These are phyloP conservation scores for Oligia strigilis DNA, from an alignment of 2,888 invertebrate species.

Conservation along the genomic window DNA sequence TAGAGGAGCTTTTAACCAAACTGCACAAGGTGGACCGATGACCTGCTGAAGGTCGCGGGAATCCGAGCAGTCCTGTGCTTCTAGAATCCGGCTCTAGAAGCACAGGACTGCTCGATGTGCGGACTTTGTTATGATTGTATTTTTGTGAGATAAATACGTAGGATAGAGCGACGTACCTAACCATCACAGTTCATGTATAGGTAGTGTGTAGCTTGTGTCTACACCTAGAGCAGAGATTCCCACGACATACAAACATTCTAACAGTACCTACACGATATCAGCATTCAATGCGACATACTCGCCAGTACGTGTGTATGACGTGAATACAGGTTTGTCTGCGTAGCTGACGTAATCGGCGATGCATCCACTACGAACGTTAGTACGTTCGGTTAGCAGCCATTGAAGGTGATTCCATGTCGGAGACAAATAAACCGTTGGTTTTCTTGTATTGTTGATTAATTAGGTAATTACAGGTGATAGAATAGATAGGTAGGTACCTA, in stretches of 20 bases:
- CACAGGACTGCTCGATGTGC: background rate
- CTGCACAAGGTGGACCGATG: background rate
- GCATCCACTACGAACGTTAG: constrained; percentile 5
- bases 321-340: constrained; percentile 43
- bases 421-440: constrained; percentile 21
- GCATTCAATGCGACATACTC: constrained; percentile 55
- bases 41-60: background rate
- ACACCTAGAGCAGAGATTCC: constrained; percentile 27
- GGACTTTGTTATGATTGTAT: background rate
- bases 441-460: constrained; percentile 12
- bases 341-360: constrained; percentile 49
- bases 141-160: background rate
- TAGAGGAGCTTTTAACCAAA: background rate
- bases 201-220: background rate
- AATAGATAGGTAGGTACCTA: background rate
- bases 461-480: constrained; percentile 2
- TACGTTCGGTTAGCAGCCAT: constrained; percentile 16
- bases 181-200: background rate
- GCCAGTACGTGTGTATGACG: constrained; percentile 22
- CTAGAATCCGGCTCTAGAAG: background rate
- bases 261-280: constrained; percentile 50
- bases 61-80: no score
- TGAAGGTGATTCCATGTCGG: constrained; percentile 34
- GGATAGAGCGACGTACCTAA: background rate
- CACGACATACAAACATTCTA: constrained; percentile 49